Conservation (phyloP, 2,113 vertebrate species). For the Chaenogobius annularis region DNA sequence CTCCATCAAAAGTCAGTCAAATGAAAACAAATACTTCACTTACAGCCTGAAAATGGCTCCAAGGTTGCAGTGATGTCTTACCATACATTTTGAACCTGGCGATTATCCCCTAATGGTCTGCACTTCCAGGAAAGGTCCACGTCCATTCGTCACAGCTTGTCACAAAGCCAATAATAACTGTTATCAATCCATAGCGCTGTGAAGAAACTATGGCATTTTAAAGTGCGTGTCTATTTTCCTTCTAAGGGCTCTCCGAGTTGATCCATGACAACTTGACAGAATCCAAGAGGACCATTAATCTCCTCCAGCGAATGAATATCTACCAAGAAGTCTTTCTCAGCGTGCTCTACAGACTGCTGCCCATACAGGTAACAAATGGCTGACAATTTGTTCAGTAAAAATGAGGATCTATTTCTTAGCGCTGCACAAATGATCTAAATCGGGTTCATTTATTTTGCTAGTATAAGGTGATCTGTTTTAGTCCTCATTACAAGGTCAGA, state of each 20-base stretch:
- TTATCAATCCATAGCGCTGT: slow-evolving; percentile 11
- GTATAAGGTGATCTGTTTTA: background rate
- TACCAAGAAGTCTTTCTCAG: slow-evolving; percentile 97
- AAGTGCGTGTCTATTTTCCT: slow-evolving; percentile 35
- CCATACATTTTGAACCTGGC: slow-evolving; percentile 14
- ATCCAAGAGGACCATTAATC: slow-evolving; percentile 96
- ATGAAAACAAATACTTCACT: background rate
- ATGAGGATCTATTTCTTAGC: background rate
- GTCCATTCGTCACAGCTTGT: background rate
- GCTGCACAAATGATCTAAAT: background rate
- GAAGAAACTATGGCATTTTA: slow-evolving; percentile 24
- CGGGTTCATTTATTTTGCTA: background rate
- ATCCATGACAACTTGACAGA: slow-evolving; percentile 97
- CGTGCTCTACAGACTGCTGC: slow-evolving; percentile 87
- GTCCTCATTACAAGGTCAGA: too few relatives aligned
- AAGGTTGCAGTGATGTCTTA: background rate
- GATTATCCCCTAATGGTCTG: slow-evolving; percentile 20
- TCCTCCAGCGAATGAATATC: slow-evolving; percentile 97
- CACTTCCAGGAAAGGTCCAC: slow-evolving; percentile 19
- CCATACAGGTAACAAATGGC: slow-evolving; percentile 83
- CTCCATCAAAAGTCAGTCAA: background rate
- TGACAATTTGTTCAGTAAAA: slow-evolving; percentile 8
- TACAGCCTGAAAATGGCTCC: background rate
- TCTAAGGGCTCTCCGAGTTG: slow-evolving; percentile 87
- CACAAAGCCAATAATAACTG: slow-evolving; percentile 25